Base-by-base conservation (phyloP, 2,113 vertebrate genomes). In the Lutjanus erythropterus region DNA sequence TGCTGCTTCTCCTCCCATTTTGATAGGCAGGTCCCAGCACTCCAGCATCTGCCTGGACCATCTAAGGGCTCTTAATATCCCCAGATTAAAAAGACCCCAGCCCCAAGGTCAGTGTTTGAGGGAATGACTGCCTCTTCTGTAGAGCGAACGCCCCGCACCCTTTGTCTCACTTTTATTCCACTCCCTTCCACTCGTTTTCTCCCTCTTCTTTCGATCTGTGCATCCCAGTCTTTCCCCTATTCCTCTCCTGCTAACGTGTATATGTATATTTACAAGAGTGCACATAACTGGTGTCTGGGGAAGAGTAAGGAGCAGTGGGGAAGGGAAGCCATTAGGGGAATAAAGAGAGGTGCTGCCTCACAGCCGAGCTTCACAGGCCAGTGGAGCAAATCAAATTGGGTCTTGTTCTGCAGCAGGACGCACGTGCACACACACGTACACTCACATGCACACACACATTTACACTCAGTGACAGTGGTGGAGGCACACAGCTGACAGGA, bases 321-420 rank as follows among this genome's bases (percentile, higher is more conserved):
- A 89, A 85, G 83, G 69, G 89, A 97, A 96, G 94, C 96, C 96
- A 95, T 96, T 96, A 96, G 94, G 95, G 94, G 94, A 98, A 96
- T 96, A 96, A 96, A 96, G 96, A 96, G 96, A 97, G 96, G 96
- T 96, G 95, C 96, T 95, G 95, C 94, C 95, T 96, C 95, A 96
- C 87, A 92, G 88, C 86, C 95, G 92, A 94, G 96, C 96, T 97
- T 98, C 96, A 97, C 97, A 98, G 95, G 95, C 96, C 96, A 97
- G 85, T 96, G 96, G 96, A 97, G 96, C 96, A 97, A 96, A 96
- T 96, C 96, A 98, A 98, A 98, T 97, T 97, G 96, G 96, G 96
- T 97, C 92, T 97, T 97, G 97, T 97, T 96, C 95, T 94, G 94
- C 90, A 88, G 93, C 91, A 95, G 93, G 65, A 90, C 95, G 95